These are phyloP conservation scores for Gari tellinella DNA, from an alignment of 2,888 invertebrate genomes.

Conservation along the genomic window DNA sequence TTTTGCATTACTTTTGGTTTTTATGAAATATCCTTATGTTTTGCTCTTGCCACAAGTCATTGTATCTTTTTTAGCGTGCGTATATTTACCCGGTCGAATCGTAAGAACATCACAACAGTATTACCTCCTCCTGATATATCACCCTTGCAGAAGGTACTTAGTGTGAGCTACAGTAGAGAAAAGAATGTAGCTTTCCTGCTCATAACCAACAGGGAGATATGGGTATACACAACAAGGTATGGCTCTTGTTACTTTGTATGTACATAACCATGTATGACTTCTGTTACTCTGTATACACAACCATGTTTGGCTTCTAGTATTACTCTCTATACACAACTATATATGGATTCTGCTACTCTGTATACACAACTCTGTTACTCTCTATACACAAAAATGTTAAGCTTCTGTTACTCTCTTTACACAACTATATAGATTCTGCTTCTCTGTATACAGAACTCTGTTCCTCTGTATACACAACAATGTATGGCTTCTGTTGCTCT, in stretches of 20 bases:
- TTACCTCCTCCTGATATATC: constrained; percentile 82
- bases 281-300: too few relatives aligned
- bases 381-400: too few relatives aligned
- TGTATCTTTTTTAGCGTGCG: constrained; percentile 74
- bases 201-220: constrained; percentile 77
- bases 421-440: too few relatives aligned
- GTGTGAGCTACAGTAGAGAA: constrained; percentile 81
- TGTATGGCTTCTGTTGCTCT: constrained; percentile 66
- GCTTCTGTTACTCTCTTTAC: too few relatives aligned
- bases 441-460: too few relatives aligned
- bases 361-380: too few relatives aligned
- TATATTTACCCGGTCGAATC: constrained; percentile 76
- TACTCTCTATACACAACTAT: too few relatives aligned
- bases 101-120: constrained; percentile 81
- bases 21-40: neutral
- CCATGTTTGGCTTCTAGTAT: too few relatives aligned
- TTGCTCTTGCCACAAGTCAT: neutral
- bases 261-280: too few relatives aligned
- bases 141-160: constrained; percentile 75
- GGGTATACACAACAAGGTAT: constrained; percentile 83
- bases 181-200: constrained; percentile 80
- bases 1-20: too few relatives aligned
- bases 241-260: too few relatives aligned
- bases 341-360: too few relatives aligned
- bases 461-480: constrained; percentile 83